Evolutionary conservation across 2,888 invertebrate genomes (phyloP).

Genomic region (Mimas tiliae): DNA sequence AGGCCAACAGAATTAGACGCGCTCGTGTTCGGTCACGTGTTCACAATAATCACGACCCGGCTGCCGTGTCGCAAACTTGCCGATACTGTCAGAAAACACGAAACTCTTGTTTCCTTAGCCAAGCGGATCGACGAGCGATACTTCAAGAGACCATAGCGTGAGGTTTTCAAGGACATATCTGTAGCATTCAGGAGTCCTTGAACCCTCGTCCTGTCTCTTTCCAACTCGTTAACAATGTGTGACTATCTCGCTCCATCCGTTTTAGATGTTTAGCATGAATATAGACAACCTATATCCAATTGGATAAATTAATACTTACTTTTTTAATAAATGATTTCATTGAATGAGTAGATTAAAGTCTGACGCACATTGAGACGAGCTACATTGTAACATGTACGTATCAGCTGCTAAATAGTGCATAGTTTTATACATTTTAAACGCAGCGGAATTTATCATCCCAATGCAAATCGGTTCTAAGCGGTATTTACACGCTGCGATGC

Average conservation of each 20-base stretch:
- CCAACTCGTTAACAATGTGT: slow-evolving; percentile 2
- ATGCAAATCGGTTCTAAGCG: not conserved
- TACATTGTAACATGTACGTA: not conserved
- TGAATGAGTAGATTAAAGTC: too few species aligned
- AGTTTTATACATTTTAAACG: not conserved
- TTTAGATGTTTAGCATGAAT: not conserved
- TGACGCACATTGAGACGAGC: not conserved
- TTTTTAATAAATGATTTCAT: not conserved
- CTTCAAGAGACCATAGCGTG: slow-evolving; percentile 85
- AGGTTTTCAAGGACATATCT: slow-evolving; percentile 78
- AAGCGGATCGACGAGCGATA: slow-evolving; percentile 92
- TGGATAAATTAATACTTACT: not conserved
- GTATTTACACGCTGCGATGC: too few species aligned
- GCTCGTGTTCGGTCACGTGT: slow-evolving; percentile 98
- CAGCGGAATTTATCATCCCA: not conserved
- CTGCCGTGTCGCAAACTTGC: slow-evolving; percentile 93
- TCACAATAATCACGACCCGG: slow-evolving; percentile 95
- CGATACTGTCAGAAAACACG: slow-evolving; percentile 90
- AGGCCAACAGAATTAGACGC: slow-evolving; percentile 98
- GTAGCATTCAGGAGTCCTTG: slow-evolving; percentile 75
- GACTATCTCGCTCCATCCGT: slow-evolving; percentile 11
- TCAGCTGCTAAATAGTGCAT: not conserved
- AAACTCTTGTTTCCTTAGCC: slow-evolving; percentile 92
- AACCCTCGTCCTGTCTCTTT: slow-evolving; percentile 37
- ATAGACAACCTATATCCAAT: not conserved